phyloP scores from a whole-genome alignment of 2,113 vertebrate genomes.

The Phyllostomus discolor region DNA sequence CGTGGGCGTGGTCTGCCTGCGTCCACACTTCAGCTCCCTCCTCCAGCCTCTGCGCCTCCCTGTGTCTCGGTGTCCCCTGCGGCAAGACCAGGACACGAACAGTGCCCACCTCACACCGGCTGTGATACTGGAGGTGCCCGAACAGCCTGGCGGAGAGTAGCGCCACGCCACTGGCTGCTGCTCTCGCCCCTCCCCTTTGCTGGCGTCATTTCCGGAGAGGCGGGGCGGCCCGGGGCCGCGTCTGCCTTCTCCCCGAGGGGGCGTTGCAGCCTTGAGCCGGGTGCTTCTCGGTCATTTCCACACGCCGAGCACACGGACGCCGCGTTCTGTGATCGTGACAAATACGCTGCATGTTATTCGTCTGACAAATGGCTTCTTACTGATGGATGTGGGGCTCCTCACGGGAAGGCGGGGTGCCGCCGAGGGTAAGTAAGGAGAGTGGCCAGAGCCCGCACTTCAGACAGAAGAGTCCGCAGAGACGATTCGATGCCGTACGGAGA shows the following conservation, averaged over 20 bases:
- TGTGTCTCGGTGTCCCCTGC: not conserved
- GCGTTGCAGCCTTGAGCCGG: not conserved
- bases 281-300: not conserved
- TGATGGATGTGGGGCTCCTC: conserved; percentile 39
- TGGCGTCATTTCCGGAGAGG: not conserved
- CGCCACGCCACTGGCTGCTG: not conserved
- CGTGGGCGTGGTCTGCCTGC: not conserved
- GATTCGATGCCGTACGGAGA: conserved; percentile 42
- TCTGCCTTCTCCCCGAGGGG: not conserved
- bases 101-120: not conserved
- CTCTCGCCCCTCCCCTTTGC: not conserved
- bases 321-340: conserved; percentile 34
- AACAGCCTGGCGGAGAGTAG: not conserved
- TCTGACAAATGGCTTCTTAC: conserved; percentile 61
- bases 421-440: conserved; percentile 38
- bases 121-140: not conserved
- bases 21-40: not conserved
- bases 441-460: conserved; percentile 1
- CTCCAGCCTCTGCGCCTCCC: not conserved
- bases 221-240: not conserved
- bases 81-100: not conserved
- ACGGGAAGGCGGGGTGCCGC: not conserved
- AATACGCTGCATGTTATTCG: not conserved
- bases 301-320: not conserved
- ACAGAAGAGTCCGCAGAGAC: conserved; percentile 61